Evolutionary conservation across 2,888 invertebrate genomes (phyloP).

Genomic region (Gnatocerus cornutus): DNA sequence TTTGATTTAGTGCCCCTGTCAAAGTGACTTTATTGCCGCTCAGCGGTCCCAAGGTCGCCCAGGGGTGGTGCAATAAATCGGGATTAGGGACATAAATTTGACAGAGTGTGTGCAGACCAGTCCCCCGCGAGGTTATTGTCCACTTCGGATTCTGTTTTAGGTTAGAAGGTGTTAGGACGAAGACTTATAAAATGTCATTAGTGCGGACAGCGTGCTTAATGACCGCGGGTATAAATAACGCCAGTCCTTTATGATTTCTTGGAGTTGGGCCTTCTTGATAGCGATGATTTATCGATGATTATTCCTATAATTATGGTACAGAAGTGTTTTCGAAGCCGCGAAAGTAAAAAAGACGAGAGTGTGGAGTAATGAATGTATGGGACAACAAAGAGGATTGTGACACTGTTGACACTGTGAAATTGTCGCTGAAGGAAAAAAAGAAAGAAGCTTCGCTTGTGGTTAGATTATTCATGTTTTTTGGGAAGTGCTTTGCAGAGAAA

Average conservation of each 20-base stretch:
- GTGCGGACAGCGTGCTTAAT: conserved; percentile 45
- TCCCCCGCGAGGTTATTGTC: conserved; percentile 43
- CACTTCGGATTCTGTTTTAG: conserved; percentile 37
- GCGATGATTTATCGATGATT: conserved; percentile 42
- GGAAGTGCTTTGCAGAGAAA: background rate
- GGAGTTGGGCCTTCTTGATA: conserved; percentile 30
- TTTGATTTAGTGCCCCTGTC: conserved; percentile 4
- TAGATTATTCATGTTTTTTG: background rate
- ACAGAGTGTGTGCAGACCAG: conserved; percentile 57
- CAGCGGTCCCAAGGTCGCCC: background rate
- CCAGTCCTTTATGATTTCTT: conserved; percentile 40
- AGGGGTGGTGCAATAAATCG: conserved; percentile 62
- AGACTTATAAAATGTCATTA: conserved; percentile 43
- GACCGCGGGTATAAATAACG: conserved; percentile 43
- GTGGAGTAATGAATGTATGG: conserved; percentile 7
- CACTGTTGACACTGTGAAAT: conserved; percentile 3
- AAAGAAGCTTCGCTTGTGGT: background rate
- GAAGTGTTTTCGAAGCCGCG: conserved; percentile 12
- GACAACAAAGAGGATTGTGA: conserved; percentile 8
- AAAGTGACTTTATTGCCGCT: conserved; percentile 2
- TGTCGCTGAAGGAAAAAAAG: background rate
- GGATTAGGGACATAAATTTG: conserved; percentile 64
- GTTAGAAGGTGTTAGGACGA: conserved; percentile 26
- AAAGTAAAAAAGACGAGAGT: background rate
- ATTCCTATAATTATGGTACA: conserved; percentile 45